Evolutionary conservation across 2,113 vertebrate species (phyloP).

Genomic region (Noctilio leporinus): DNA sequence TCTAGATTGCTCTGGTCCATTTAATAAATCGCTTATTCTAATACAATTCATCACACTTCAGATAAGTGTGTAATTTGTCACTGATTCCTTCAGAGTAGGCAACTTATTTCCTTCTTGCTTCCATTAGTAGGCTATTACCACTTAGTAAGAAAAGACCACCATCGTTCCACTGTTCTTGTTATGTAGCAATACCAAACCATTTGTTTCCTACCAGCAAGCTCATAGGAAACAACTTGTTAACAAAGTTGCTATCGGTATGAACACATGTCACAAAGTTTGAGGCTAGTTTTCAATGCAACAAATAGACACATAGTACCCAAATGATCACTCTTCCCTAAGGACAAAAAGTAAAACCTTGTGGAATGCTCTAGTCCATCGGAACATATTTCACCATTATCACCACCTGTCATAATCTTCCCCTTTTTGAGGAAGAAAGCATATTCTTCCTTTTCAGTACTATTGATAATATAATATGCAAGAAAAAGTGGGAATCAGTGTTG

Average conservation of each 20-base stretch:
- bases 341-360: not conserved
- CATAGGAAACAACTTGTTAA: not conserved
- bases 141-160: not conserved
- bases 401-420: not conserved
- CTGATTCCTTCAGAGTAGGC: not conserved
- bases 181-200: not conserved
- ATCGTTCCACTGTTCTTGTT: not conserved
- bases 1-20: not conserved
- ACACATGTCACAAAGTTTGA: not conserved
- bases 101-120: constrained; percentile 16
- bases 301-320: not conserved
- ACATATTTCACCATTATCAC: not conserved
- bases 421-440: not conserved
- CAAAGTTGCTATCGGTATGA: not conserved
- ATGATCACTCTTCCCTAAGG: not conserved
- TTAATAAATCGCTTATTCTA: constrained; percentile 11
- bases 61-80: not conserved
- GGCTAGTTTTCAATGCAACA: not conserved
- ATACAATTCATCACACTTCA: not conserved
- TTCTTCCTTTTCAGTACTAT: not conserved
- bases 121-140: not conserved
- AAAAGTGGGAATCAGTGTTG: not conserved
- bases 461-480: not conserved
- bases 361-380: not conserved
- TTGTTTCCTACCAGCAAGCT: not conserved